A percentile compares a stretch with the other conserved stretches of the same genome.
These are phyloP conservation scores for Hymenopus coronatus DNA, from an alignment of 2,888 invertebrate species.

Conservation along the genomic window DNA sequence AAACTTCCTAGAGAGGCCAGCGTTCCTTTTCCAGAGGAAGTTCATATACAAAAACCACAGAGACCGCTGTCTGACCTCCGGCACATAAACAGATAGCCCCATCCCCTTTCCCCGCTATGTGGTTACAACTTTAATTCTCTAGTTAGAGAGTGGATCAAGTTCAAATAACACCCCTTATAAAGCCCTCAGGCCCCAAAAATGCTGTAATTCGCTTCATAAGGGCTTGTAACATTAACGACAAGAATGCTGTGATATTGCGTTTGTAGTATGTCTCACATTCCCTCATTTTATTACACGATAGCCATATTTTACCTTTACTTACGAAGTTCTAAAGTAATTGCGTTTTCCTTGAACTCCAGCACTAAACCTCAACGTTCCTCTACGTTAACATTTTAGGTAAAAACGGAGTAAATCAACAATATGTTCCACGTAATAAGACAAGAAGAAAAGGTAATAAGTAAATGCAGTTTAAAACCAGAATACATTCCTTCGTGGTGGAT, in stretches of 20 bases:
- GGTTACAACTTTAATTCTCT: not conserved
- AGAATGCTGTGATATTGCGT: not conserved
- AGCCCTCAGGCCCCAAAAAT: not conserved
- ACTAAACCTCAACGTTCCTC: too few species aligned
- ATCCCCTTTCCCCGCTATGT: not conserved
- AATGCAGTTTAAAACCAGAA: too few species aligned
- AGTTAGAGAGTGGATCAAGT: not conserved
- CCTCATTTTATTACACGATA: not conserved
- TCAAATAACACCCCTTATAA: not conserved
- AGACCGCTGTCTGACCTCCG: not conserved
- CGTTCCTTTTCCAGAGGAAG: not conserved
- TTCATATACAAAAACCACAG: not conserved
- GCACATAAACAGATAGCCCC: not conserved
- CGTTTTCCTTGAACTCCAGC: too few species aligned
- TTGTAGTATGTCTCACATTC: not conserved
- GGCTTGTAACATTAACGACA: not conserved
- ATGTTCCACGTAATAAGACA: too few species aligned
- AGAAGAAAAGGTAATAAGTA: too few species aligned
- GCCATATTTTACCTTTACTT: too few species aligned
- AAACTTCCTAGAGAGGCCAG: not conserved
- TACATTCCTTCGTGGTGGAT: too few species aligned
- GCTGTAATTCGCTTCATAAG: not conserved
- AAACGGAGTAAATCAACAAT: too few species aligned
- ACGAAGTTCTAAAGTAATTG: too few species aligned
- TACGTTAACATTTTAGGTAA: too few species aligned